A percentile compares a stretch with the other conserved stretches of the same genome.
Conservation (phyloP, 2,113 vertebrate species). For the Hoplias malabaricus region DNA sequence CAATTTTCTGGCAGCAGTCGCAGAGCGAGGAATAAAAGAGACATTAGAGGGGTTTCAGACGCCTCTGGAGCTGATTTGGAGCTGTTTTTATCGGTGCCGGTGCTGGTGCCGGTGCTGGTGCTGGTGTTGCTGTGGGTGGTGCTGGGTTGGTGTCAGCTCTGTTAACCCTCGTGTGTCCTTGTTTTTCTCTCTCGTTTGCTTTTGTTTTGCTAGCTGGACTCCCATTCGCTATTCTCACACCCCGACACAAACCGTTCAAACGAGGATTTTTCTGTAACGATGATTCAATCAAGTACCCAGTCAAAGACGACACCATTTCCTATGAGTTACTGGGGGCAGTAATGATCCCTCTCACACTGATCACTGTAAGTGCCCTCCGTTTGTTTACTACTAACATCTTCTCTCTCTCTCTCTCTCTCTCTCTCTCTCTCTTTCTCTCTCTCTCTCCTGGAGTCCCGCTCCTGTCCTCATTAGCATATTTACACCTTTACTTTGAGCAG, state of each 20-base stretch:
- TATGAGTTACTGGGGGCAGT: constrained; percentile 94
- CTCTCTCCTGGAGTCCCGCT: background rate
- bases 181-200: constrained; percentile 35
- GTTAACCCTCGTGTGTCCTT: constrained; percentile 30
- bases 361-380: constrained; percentile 90
- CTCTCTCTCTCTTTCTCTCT: background rate
- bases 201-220: constrained; percentile 91
- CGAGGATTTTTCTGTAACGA: constrained; percentile 99
- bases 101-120: too few species aligned
- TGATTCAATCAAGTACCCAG: constrained; percentile 93
- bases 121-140: background rate
- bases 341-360: constrained; percentile 88
- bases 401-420: constrained; percentile 10
- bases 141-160: background rate
- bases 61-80: too few species aligned
- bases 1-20: too few species aligned
- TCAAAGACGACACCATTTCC: constrained; percentile 97
- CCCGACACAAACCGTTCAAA: constrained; percentile 84
- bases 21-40: too few species aligned
- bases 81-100: too few species aligned
- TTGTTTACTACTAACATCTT: constrained; percentile 57
- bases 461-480: background rate
- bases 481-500: too few species aligned
- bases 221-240: constrained; percentile 93
- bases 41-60: too few species aligned